Conservation (phyloP, 2,888 invertebrate species). For the Thera britannica region DNA sequence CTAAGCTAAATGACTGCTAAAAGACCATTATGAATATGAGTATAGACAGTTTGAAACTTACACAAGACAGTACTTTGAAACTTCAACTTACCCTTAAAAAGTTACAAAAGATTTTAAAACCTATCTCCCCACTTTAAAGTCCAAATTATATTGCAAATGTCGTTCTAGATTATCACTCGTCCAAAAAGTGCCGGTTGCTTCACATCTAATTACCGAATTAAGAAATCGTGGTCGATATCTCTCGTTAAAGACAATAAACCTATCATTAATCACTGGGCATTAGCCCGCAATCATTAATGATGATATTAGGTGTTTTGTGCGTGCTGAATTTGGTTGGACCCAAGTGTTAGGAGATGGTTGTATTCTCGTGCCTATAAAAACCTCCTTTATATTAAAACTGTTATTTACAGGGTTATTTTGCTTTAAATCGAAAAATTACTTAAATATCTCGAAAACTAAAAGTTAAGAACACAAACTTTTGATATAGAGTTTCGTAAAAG, state of each 20-base stretch:
- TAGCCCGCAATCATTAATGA: constrained; percentile 76
- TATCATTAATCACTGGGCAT: constrained; percentile 80
- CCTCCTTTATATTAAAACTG: background rate
- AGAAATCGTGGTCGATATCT: constrained; percentile 79
- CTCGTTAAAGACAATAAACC: constrained; percentile 77
- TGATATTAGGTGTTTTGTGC: constrained; percentile 76
- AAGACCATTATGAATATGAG: too few species aligned
- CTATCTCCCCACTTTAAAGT: background rate
- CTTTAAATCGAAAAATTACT: too few species aligned
- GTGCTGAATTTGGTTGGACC: constrained; percentile 51
- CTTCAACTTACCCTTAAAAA: too few species aligned
- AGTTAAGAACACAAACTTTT: too few species aligned
- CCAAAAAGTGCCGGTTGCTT: constrained; percentile 61
- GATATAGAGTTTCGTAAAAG: too few species aligned
- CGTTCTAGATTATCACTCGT: constrained; percentile 53
- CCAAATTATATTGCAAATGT: constrained; percentile 20
- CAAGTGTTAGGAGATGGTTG: constrained; percentile 36
- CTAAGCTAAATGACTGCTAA: too few species aligned
- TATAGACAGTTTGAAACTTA: too few species aligned
- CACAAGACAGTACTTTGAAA: too few species aligned
- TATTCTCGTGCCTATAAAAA: background rate
- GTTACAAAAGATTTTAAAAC: background rate
- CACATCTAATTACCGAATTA: constrained; percentile 80
- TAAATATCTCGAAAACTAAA: too few species aligned
- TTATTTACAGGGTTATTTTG: too few species aligned